phyloP scores from a whole-genome alignment of 23 tunicate genomes.

The Corella eumyota region DNA sequence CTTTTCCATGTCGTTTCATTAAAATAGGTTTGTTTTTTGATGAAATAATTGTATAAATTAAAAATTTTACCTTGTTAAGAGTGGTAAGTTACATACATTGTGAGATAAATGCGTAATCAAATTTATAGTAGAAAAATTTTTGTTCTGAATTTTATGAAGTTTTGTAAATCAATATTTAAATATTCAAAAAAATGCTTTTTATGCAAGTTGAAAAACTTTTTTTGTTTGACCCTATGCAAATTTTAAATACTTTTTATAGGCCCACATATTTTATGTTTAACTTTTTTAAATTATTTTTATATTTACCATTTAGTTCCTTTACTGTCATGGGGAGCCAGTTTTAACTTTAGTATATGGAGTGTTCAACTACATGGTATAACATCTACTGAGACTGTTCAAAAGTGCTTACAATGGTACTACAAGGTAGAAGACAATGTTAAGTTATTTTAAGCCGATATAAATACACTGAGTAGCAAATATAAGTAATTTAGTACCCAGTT shows the following conservation, averaged over 20 bases:
- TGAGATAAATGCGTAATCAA: background rate
- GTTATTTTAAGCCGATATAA: background rate
- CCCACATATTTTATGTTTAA: too few species aligned
- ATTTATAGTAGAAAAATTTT: conserved; percentile 1
- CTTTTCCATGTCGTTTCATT: conserved; percentile 57
- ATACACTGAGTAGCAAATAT: too few species aligned
- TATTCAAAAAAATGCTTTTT: too few species aligned
- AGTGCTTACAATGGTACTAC: conserved; percentile 53
- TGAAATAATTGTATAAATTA: background rate
- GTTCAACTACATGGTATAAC: conserved; percentile 44
- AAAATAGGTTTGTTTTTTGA: conserved; percentile 50
- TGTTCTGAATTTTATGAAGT: too few species aligned
- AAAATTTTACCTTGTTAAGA: background rate
- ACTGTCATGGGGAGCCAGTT: conserved; percentile 82
- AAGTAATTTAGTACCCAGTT: too few species aligned
- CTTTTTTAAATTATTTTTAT: too few species aligned
- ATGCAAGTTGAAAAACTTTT: too few species aligned
- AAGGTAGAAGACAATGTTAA: conserved; percentile 12
- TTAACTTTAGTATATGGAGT: conserved; percentile 85
- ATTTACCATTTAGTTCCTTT: conserved; percentile 61
- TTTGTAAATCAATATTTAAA: too few species aligned
- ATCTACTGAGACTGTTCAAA: conserved; percentile 27
- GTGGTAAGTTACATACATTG: background rate
- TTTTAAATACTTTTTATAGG: too few species aligned
- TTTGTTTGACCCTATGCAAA: too few species aligned